These are phyloP conservation scores for Galaxea fascicularis DNA, from an alignment of 92 coral and sea anemone genomes.

Conservation along the genomic window DNA sequence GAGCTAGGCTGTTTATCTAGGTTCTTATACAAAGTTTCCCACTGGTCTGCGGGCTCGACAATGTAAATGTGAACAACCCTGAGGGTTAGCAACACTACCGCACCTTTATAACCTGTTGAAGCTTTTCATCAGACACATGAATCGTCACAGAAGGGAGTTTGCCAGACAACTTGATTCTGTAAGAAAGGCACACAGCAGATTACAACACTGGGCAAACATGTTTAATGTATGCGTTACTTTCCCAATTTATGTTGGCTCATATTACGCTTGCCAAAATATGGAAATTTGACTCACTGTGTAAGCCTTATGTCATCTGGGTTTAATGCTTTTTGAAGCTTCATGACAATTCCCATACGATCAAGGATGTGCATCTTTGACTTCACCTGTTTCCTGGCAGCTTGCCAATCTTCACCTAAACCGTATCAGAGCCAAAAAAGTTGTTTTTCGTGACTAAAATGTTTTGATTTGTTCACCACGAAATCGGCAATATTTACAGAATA, in stretches of 20 bases:
- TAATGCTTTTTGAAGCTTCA: slow-evolving; percentile 88
- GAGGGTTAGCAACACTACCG: too few relatives aligned
- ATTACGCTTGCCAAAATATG: not conserved
- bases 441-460: not conserved
- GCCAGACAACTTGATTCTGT: slow-evolving; percentile 87
- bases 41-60: too few relatives aligned
- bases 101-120: slow-evolving; percentile 86
- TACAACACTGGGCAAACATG: not conserved
- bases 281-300: slow-evolving; percentile 81
- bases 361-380: slow-evolving; percentile 83
- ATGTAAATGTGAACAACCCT: too few relatives aligned
- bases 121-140: slow-evolving; percentile 85
- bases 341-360: slow-evolving; percentile 83
- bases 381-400: slow-evolving; percentile 75
- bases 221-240: too few relatives aligned
- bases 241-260: too few relatives aligned
- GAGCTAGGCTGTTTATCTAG: too few relatives aligned
- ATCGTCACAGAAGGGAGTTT: slow-evolving; percentile 82
- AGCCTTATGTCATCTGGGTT: slow-evolving; percentile 95
- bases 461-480: too few relatives aligned
- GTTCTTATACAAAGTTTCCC: too few relatives aligned
- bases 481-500: too few relatives aligned
- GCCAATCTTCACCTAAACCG: slow-evolving; percentile 89
- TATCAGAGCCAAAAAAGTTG: not conserved
- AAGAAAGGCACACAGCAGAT: not conserved